Conservation (phyloP, 2,113 vertebrate genomes). For the Ailurus styani region DNA sequence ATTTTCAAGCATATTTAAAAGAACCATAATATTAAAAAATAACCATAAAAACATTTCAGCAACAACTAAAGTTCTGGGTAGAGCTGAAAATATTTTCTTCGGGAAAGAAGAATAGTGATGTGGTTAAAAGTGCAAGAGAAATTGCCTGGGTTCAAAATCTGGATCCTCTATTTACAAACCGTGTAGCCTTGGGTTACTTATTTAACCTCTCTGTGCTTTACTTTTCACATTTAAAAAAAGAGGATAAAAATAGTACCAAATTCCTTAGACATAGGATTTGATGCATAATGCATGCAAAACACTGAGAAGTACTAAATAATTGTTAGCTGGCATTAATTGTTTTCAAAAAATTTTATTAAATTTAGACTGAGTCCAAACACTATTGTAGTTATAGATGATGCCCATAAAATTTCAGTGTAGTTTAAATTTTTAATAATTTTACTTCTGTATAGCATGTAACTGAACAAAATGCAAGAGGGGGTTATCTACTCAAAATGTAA, state of each 20-base stretch:
- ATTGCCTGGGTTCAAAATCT: not conserved
- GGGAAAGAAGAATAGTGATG: not conserved
- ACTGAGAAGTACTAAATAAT: not conserved
- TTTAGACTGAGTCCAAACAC: not conserved
- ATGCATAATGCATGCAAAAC: not conserved
- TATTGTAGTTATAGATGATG: not conserved
- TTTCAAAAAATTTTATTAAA: not conserved
- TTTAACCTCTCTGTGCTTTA: not conserved
- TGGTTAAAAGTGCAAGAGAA: not conserved
- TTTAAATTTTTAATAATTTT: not conserved
- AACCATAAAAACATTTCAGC: not conserved
- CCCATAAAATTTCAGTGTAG: not conserved
- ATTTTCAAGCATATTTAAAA: not conserved
- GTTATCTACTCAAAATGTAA: not conserved
- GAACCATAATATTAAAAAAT: not conserved
- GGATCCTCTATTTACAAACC: fast-evolving
- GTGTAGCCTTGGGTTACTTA: not conserved
- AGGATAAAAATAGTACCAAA: not conserved
- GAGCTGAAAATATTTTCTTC: not conserved
- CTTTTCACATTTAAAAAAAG: not conserved
- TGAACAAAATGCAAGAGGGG: not conserved
- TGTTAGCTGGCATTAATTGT: not conserved
- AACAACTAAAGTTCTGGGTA: not conserved
- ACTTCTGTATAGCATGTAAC: not conserved
- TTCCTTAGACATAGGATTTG: not conserved